Evolutionary conservation across 1,140 invertebrate genomes (phyloP), one percentile per base, ranked within the genome.

Genomic region (Idris sp.): DNA sequence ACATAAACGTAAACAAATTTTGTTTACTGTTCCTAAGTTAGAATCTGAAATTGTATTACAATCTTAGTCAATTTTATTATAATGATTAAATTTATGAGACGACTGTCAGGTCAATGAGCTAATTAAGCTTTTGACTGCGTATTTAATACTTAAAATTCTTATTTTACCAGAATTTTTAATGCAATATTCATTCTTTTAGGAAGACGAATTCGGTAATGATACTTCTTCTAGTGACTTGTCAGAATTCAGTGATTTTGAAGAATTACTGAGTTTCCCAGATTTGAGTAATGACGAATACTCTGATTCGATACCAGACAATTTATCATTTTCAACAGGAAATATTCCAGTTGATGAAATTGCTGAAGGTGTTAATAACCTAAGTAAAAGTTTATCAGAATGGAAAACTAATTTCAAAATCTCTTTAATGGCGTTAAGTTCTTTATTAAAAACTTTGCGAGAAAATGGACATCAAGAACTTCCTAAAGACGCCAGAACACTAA

Each of bases 281-380:
- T 9, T 53, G 22, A 38, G 48, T 22, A 22, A 38, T 16, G 48
- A 53, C 13, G 48, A 53, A n/a, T 53, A 26, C 26, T 53, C 48
- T n/a, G 22, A 36, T 10, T 51, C 46, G 14, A 10, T 4, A 9
- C 2, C 46, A 51, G 15, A 51, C 9, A n/a, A 6, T 33, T 1
- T 10, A 30, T 6, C 16, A 40, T 43, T 9, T 43, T 4, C n/a
- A 11, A 14, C 5, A 8, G 26, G 6, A 10, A 9, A 10, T 2
- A 1, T 7, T 30, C 4, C 28, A 30, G 6, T 2, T 28, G 10
- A 1, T 14, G 41, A 44, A 30, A 10, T 9, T 30, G 13, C 28
- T 1, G 44, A 48, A 33, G 19, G 33, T 33, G n/a, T 1, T 11
- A 5, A n/a, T 22, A 30, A 48, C 10, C 10, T 48, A 13, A 4